Conservation (phyloP, 2,888 invertebrate genomes). For the Ceraclea dissimilis region DNA sequence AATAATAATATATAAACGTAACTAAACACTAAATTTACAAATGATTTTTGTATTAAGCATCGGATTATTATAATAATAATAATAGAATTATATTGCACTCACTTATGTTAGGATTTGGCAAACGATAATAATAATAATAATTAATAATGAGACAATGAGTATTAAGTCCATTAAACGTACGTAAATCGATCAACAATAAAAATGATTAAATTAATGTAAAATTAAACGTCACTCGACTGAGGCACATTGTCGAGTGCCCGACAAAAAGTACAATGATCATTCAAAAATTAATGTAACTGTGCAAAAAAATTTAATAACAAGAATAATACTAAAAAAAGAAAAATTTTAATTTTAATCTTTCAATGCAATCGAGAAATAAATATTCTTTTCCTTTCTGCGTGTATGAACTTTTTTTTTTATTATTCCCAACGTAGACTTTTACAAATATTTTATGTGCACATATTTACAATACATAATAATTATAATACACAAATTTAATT, state of each 20-base stretch:
- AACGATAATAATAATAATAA: conserved; percentile 8
- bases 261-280: conserved; percentile 4
- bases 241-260: conserved; percentile 1
- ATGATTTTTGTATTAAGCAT: no score
- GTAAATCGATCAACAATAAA: no score
- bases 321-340: no score
- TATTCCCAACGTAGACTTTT: conserved; percentile 19
- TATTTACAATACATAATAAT: conserved; percentile 23
- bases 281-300: no score
- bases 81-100: conserved; percentile 25
- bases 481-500: conserved; percentile 22
- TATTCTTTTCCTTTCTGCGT: background rate
- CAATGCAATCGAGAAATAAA: no score
- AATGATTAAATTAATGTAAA: conserved; percentile 4
- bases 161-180: conserved; percentile 17
- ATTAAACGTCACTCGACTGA: conserved; percentile 9
- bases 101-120: conserved; percentile 24
- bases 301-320: no score
- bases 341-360: no score
- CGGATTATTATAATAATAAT: no score
- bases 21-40: no score
- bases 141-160: conserved; percentile 23
- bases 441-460: conserved; percentile 25
- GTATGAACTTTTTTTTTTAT: conserved; percentile 5
- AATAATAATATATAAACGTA: no score